Conservation (phyloP, 1,140 invertebrate species). For the Brachionus paranguensis region DNA sequence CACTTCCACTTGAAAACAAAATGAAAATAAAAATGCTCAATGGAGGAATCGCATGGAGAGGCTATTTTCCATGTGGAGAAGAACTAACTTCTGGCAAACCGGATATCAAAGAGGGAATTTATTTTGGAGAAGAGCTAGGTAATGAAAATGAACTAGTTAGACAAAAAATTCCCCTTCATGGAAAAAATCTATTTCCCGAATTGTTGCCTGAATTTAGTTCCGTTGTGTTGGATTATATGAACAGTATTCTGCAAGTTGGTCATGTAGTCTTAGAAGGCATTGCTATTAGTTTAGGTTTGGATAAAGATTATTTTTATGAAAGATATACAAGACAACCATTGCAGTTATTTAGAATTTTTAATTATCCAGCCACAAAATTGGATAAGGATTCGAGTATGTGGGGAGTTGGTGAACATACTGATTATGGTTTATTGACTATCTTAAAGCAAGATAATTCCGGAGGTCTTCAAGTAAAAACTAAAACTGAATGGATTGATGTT, state of each 20-base stretch:
- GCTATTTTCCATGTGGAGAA: constrained; percentile 15
- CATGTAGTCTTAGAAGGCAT: not conserved
- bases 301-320: constrained; percentile 16
- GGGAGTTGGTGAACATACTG: constrained; percentile 37
- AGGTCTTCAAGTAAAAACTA: constrained; percentile 50
- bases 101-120: constrained; percentile 30
- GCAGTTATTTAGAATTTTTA: constrained; percentile 27
- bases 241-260: not conserved
- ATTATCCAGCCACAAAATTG: not conserved
- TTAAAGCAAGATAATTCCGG: constrained; percentile 16
- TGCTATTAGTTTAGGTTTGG: not conserved
- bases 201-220: not conserved
- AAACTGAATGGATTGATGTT: constrained; percentile 67
- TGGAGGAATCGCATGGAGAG: constrained; percentile 23
- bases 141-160: not conserved
- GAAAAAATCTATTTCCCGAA: not conserved
- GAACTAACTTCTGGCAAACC: constrained; percentile 18
- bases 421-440: constrained; percentile 30
- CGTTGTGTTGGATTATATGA: constrained; percentile 26
- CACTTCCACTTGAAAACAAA: not conserved
- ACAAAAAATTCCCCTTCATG: not conserved
- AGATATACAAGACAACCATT: not conserved
- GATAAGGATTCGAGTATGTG: not conserved
- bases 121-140: constrained; percentile 26
- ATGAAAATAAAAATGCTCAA: constrained; percentile 28